Evolutionary conservation across 2,888 invertebrate species (phyloP), one percentile per base, ranked within the genome.

Genomic region (Pherbina coryleti): DNA sequence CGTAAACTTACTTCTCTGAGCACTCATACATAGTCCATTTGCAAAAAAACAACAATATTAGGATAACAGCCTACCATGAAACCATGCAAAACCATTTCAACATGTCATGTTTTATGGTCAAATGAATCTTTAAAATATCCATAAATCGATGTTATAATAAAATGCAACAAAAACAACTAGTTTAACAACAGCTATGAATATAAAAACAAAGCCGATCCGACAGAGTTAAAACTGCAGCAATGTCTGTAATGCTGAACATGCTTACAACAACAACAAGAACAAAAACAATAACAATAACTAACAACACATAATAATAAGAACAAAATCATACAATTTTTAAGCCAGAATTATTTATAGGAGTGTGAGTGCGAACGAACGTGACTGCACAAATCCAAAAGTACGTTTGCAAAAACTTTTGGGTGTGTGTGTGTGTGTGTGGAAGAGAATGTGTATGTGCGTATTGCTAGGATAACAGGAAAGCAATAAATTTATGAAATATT

Each of bases 71-170:
- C 25, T 28, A 31, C 37, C 34, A 69, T 69, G 19, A 69, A 70
- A 53, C 70, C 53, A 70, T 53, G n/a, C 53, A 55, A 44, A 44
- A 44, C n/a, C n/a, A n/a, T 70, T 70, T 70, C 28, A 49, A 25
- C 34, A 22, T 73, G 62, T 51, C 73, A 73, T 73, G 62, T 73
- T 73, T 73, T 73, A 73, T 73, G 73, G 49, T 73, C 25, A 4
- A 44, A 73, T 62, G 19, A 37, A 62, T 25, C n/a, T 57, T 8
- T 72, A 19, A 57, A 72, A 72, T 57, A 60, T 72, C 44, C 72
- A 72, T 53, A 55, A 44, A 70, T 28, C 25, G 31, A 70, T 66
- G 31, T 53, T 31, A 53, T 28, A 70, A 67, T 67, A 67, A 34
- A 34, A 66, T 34, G 14, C 2, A 64, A 31, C 9, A 17, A n/a